A percentile compares a stretch with the other conserved stretches of the same genome.
Conservation (phyloP, 2,888 invertebrate species). For the Hydrotaea cyrtoneurina region DNA sequence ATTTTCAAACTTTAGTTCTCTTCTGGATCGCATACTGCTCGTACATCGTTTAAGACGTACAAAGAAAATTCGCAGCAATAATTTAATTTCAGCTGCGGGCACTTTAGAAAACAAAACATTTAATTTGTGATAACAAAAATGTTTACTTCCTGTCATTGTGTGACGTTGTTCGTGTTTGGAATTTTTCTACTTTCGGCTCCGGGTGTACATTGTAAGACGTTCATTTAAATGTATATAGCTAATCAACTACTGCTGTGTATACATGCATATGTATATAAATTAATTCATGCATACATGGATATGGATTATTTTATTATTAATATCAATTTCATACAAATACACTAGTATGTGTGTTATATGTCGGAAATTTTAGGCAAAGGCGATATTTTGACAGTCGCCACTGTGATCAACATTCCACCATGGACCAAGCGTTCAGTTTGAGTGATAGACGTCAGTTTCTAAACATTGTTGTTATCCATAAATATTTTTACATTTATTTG, state of each 20-base stretch:
- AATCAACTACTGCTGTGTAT: neutral
- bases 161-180: constrained; percentile 65
- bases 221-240: neutral
- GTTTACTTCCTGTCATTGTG: constrained; percentile 73
- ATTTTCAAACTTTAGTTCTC: constrained; percentile 49
- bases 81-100: constrained; percentile 17
- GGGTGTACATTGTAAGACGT: constrained; percentile 72
- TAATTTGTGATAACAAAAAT: constrained; percentile 73
- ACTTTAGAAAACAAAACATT: constrained; percentile 65
- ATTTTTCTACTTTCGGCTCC: constrained; percentile 70
- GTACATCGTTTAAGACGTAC: constrained; percentile 37
- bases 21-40: constrained; percentile 37
- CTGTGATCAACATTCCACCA: too few relatives aligned
- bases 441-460: too few relatives aligned
- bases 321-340: too few relatives aligned
- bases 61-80: neutral
- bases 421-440: too few relatives aligned
- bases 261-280: neutral
- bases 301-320: too few relatives aligned
- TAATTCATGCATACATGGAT: too few relatives aligned
- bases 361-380: too few relatives aligned
- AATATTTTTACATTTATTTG: too few relatives aligned
- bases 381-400: too few relatives aligned
- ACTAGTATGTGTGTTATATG: too few relatives aligned
- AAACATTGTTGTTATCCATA: too few relatives aligned